These are phyloP conservation scores for Rutpela maculata DNA, from an alignment of 2,888 invertebrate genomes.

Conservation along the genomic window DNA sequence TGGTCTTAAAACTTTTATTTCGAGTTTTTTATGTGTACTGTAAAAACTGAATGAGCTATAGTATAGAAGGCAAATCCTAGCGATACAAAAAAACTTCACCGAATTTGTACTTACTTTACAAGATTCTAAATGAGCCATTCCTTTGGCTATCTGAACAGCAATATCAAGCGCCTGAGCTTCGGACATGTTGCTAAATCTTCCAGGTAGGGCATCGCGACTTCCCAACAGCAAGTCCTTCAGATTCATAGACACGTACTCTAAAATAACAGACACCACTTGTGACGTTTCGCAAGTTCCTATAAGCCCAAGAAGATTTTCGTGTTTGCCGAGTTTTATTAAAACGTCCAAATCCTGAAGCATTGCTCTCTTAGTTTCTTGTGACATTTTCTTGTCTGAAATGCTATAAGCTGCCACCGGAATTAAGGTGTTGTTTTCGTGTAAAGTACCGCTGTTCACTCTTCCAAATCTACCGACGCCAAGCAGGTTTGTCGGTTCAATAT, in stretches of 20 bases:
- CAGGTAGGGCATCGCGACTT: constrained; percentile 77
- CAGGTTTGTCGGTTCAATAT: constrained; percentile 81
- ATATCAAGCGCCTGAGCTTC: constrained; percentile 81
- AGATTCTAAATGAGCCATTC: constrained; percentile 82
- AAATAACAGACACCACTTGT: constrained; percentile 83
- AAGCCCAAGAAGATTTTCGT: constrained; percentile 83
- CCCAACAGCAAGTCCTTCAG: constrained; percentile 83
- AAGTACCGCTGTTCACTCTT: constrained; percentile 83
- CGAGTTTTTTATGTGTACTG: too few species aligned
- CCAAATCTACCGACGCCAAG: constrained; percentile 87
- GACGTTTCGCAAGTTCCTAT: constrained; percentile 88
- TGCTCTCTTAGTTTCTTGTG: constrained; percentile 65
- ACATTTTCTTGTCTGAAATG: constrained; percentile 77
- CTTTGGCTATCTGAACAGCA: constrained; percentile 81
- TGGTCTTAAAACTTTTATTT: too few species aligned
- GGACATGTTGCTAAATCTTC: constrained; percentile 75
- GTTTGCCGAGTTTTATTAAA: constrained; percentile 81
- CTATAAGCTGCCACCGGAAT: constrained; percentile 80
- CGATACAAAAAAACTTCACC: too few species aligned
- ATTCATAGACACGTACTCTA: constrained; percentile 82
- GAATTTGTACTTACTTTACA: constrained; percentile 74
- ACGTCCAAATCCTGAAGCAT: constrained; percentile 84
- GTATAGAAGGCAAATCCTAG: too few species aligned
- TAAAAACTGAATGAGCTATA: too few species aligned
- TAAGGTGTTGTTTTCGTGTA: constrained; percentile 79